Percentiles rank a stretch among this genome's conserved stretches.
Evolutionary conservation across 1,140 invertebrate genomes (phyloP).

Genomic region (Heliconius congener): DNA sequence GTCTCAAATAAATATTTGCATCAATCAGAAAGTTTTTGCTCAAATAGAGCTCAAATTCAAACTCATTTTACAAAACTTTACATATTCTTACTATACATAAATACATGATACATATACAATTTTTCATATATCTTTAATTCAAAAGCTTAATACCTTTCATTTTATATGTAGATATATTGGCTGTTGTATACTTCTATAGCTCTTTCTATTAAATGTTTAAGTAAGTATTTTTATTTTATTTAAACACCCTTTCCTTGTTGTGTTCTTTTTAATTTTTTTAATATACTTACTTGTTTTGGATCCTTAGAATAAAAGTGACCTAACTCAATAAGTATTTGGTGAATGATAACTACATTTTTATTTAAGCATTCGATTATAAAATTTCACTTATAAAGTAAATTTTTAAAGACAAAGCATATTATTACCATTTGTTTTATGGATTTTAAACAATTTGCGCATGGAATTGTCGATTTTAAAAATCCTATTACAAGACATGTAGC

Average conservation of each 20-base stretch:
- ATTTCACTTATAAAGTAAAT: too few species aligned
- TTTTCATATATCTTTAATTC: conserved; percentile 6
- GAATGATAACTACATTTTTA: too few species aligned
- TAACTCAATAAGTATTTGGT: too few species aligned
- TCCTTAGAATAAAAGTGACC: too few species aligned
- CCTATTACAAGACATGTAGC: too few species aligned
- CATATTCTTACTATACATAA: not conserved
- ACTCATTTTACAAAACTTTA: not conserved
- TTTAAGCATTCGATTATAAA: too few species aligned
- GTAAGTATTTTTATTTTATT: not conserved
- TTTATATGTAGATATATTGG: conserved; percentile 4
- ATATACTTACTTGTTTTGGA: too few species aligned
- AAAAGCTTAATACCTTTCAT: not conserved
- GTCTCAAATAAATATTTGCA: not conserved
- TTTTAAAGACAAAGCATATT: too few species aligned
- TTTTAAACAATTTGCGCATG: too few species aligned
- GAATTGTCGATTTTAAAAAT: too few species aligned
- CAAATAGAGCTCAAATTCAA: conserved; percentile 2
- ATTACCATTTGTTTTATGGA: too few species aligned
- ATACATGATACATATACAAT: conserved; percentile 7
- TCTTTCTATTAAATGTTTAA: conserved; percentile 13
- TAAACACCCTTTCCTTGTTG: not conserved
- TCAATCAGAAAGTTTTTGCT: conserved; percentile 1
- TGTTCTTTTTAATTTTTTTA: not conserved
- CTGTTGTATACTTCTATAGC: conserved; percentile 2